A percentile compares a stretch with the other conserved stretches of the same genome.
phyloP scores from a whole-genome alignment of 2,888 invertebrate genomes.

The Dynastes hyllus region DNA sequence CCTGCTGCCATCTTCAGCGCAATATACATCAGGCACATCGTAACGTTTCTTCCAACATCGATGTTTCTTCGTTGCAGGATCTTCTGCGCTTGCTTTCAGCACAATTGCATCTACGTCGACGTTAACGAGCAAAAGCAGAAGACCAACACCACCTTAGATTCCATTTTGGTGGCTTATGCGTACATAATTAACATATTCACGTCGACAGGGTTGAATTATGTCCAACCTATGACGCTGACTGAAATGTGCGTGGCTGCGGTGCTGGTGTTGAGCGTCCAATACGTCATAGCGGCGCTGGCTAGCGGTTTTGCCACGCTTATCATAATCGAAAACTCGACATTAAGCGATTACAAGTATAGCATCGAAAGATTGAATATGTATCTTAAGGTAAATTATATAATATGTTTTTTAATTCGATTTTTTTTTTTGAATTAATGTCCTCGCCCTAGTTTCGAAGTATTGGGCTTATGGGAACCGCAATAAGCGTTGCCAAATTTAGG shows the following conservation, averaged over 20 bases:
- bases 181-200: slow-evolving; percentile 53
- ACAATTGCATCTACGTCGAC: slow-evolving; percentile 23
- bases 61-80: slow-evolving; percentile 8
- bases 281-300: slow-evolving; percentile 42
- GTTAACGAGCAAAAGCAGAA: background rate
- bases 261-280: slow-evolving; percentile 38
- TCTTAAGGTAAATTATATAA: slow-evolving; percentile 51
- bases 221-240: slow-evolving; percentile 41
- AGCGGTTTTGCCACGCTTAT: slow-evolving; percentile 54
- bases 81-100: background rate
- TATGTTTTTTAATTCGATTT: background rate
- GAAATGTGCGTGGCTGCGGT: slow-evolving; percentile 47
- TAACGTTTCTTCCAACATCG: too few relatives aligned
- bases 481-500: too few relatives aligned
- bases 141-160: slow-evolving; percentile 9
- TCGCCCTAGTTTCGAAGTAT: too few relatives aligned
- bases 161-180: slow-evolving; percentile 50
- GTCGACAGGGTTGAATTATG: slow-evolving; percentile 47
- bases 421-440: too few relatives aligned
- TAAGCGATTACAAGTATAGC: slow-evolving; percentile 53
- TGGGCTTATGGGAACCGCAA: too few relatives aligned
- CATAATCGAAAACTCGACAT: slow-evolving; percentile 49
- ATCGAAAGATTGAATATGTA: slow-evolving; percentile 52
- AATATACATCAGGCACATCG: too few relatives aligned
- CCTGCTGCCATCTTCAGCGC: too few relatives aligned